Base-by-base conservation (phyloP, 2,888 invertebrate species). In the Nebria salina region DNA sequence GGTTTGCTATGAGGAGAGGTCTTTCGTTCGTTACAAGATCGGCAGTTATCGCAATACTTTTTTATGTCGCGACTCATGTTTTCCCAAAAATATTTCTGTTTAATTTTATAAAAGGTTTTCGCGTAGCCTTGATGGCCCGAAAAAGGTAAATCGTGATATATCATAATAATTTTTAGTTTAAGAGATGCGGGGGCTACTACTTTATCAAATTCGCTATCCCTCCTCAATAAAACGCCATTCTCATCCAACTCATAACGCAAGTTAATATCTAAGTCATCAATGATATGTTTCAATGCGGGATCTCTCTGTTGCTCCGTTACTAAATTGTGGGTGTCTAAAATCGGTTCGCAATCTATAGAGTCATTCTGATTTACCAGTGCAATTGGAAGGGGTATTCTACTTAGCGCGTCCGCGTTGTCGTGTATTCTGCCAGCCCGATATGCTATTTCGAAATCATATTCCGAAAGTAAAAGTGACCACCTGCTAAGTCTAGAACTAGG, bases 21-120 rank as follows among this genome's bases (percentile, higher is more conserved):
- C 82, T 86, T 86, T 6, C 83, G 77, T 43, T 83, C 74, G 74
- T 84, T 83, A 80, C 84, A 86, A 6, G 77, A 65, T 8, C 75
- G 72, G 74, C 85, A 85, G 0, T n/a, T 70, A 72, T 77, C 74
- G 0, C 84, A 78, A 65, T 76, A 85, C 6, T 84, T 76, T 65
- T 82, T 82, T 0, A 84, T 82, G 65, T 84, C 83, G 11, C 66
- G 72, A 15, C 42, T 75, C 76, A 85, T 77, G 4, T 77, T 82
- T 65, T 79, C 83, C 85, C 85, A 84, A 64, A 75, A 83, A 70
- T 82, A 84, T 11, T 82, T 64, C 41, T 81, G n/a, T 34, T 77
- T 54, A 13, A 85, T 81, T 25, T 81, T 7, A 65, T 81, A 77
- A 20, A 82, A 77, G 25, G 84, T 84, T 75, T 78, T 81, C 20